Evolutionary conservation across 2,888 invertebrate species (phyloP).

Genomic region (Macrophya annulata): DNA sequence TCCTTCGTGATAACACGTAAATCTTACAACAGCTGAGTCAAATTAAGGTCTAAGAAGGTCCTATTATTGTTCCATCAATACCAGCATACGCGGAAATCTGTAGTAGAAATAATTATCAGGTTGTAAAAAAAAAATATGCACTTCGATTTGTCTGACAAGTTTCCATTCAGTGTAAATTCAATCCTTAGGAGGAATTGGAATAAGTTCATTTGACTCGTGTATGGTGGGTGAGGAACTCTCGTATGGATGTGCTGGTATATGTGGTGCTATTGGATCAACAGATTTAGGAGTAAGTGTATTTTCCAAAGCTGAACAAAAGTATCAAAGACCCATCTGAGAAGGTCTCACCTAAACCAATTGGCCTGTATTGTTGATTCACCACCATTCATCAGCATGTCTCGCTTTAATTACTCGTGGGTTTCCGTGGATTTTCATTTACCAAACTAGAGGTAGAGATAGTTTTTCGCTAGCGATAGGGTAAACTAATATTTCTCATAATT

Average conservation of each 20-base stretch:
- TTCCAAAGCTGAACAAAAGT: background rate
- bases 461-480: background rate
- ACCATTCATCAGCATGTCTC: background rate
- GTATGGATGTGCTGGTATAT: slow-evolving; percentile 85
- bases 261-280: slow-evolving; percentile 81
- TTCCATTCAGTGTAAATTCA: background rate
- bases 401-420: slow-evolving; percentile 5
- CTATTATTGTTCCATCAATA: background rate
- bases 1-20: background rate
- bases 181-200: slow-evolving; percentile 80
- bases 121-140: background rate
- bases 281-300: slow-evolving; percentile 74
- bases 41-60: background rate
- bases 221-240: slow-evolving; percentile 83
- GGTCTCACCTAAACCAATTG: background rate
- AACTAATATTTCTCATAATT: background rate
- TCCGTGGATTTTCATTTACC: background rate
- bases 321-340: background rate
- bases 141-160: background rate
- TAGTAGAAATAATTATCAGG: background rate
- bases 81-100: background rate
- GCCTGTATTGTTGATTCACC: background rate
- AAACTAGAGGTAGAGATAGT: background rate
- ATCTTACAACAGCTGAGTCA: background rate
- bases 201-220: slow-evolving; percentile 82